Evolutionary conservation across 2,888 invertebrate genomes (phyloP), one percentile per base, ranked within the genome.

Genomic region (Diachrysia chrysitis): DNA sequence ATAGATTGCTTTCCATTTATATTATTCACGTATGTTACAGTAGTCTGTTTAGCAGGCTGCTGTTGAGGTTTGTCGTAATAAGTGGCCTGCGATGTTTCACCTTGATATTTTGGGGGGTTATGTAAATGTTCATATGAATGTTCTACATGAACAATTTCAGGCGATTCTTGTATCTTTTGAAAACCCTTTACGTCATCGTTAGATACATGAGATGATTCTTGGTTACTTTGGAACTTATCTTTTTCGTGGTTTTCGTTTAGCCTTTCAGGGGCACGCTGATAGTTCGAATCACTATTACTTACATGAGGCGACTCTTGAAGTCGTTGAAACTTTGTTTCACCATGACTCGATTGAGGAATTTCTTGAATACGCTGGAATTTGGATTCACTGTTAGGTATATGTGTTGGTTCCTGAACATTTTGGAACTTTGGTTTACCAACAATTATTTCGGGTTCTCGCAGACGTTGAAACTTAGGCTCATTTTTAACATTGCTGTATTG

Each of bases 1-100:
- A 91, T 84, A 17, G 92, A 89, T 71, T 91, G 91, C 77, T 93
- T 84, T 37, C 93, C 93, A 71, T 94, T 91, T 32, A 90, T 87
- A 46, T 89, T 85, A 17, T 92, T 89, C 16, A 82, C 64, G 21
- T 82, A 82, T 25, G 91, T 89, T n/a, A 93, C 80, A 23, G 86
- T 84, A 25, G 85, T 85, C 32, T 89, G 86, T 63, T 89, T 88
- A 2, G 84, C 85, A 23, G 89, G 88, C 75, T 88, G 87, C 58
- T 87, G 74, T 75, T 88, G 83, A 66, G 79, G 85, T 51, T 84
- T 87, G 54, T 87, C 73, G 56, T 73, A 78, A 14, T 81, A 80
- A 23, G 78, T 66, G 53, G 73, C 66, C 46, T 81, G 72, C 37
- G 64, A 73, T 51, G 80, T 82, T 71, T 81, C 81, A 66, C 71